A percentile compares a stretch with the other conserved stretches of the same genome.
Conservation (phyloP, 2,888 invertebrate genomes). For the Physocephala rufipes region DNA sequence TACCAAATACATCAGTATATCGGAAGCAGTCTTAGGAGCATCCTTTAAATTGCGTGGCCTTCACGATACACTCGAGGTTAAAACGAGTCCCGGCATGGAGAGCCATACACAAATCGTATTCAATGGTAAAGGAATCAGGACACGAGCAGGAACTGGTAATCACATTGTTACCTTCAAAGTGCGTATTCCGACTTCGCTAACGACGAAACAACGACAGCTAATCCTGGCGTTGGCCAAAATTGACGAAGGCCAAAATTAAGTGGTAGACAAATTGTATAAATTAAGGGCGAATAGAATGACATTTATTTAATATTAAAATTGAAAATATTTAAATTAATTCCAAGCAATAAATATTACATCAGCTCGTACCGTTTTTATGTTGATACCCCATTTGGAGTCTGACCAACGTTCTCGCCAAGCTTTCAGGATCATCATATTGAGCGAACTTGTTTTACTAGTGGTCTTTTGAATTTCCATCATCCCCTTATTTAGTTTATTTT, state of each 20-base stretch:
- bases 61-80: slow-evolving; percentile 55
- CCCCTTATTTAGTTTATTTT: slow-evolving; percentile 58
- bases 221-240: slow-evolving; percentile 57
- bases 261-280: slow-evolving; percentile 16
- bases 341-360: slow-evolving; percentile 15
- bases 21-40: slow-evolving; percentile 60
- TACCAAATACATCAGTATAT: slow-evolving; percentile 56
- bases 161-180: slow-evolving; percentile 59
- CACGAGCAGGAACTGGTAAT: slow-evolving; percentile 52
- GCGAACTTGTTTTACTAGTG: slow-evolving; percentile 82
- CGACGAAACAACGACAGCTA: slow-evolving; percentile 59
- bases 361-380: slow-evolving; percentile 83
- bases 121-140: slow-evolving; percentile 56
- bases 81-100: slow-evolving; percentile 58
- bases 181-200: slow-evolving; percentile 57
- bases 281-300: slow-evolving; percentile 26
- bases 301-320: slow-evolving; percentile 7
- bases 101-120: slow-evolving; percentile 56
- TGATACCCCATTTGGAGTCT: slow-evolving; percentile 95
- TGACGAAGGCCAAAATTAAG: slow-evolving; percentile 50
- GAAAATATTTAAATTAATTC: slow-evolving; percentile 17
- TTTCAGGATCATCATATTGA: slow-evolving; percentile 69
- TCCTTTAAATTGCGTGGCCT: slow-evolving; percentile 57
- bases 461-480: slow-evolving; percentile 80
- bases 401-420: slow-evolving; percentile 97